Percentiles rank a stretch among this genome's conserved stretches.
Evolutionary conservation across 2,888 invertebrate genomes (phyloP).

Genomic region (Torymus aiolomorphi): DNA sequence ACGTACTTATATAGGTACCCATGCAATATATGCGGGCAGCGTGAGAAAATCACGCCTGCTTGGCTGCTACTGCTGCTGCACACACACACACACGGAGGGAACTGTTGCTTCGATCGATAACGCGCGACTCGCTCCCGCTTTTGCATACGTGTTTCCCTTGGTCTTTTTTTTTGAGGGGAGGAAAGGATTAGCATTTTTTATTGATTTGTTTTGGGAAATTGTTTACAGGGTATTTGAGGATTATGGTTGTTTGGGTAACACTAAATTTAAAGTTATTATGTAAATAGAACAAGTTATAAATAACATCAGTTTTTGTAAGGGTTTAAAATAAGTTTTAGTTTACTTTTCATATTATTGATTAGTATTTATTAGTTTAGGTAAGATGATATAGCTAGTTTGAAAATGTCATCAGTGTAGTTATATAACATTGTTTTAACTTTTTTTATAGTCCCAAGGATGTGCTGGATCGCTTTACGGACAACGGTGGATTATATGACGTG

Average conservation of each 20-base stretch:
- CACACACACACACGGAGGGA: slow-evolving; percentile 10
- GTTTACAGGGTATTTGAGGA: no score
- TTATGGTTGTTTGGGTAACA: no score
- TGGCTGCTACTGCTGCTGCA: no score
- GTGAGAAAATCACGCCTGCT: slow-evolving; percentile 39
- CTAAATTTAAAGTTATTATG: no score
- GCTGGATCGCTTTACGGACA: slow-evolving; percentile 65
- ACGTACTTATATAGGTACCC: not conserved
- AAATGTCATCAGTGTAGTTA: no score
- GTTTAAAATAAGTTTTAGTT: not conserved
- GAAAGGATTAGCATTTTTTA: not conserved
- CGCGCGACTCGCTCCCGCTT: not conserved
- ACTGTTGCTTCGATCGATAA: slow-evolving; percentile 56
- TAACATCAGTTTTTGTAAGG: not conserved
- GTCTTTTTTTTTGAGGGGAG: no score
- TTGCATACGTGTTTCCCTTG: not conserved
- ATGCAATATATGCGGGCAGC: slow-evolving; percentile 8
- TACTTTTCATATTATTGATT: not conserved
- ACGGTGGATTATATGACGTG: slow-evolving; percentile 75
- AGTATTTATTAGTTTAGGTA: not conserved
- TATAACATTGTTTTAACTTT: not conserved
- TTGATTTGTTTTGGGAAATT: not conserved
- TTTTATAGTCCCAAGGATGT: slow-evolving; percentile 57
- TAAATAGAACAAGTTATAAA: no score
- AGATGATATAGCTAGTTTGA: no score